phyloP scores from a whole-genome alignment of 2,888 invertebrate species.

The Drosophila colorata region DNA sequence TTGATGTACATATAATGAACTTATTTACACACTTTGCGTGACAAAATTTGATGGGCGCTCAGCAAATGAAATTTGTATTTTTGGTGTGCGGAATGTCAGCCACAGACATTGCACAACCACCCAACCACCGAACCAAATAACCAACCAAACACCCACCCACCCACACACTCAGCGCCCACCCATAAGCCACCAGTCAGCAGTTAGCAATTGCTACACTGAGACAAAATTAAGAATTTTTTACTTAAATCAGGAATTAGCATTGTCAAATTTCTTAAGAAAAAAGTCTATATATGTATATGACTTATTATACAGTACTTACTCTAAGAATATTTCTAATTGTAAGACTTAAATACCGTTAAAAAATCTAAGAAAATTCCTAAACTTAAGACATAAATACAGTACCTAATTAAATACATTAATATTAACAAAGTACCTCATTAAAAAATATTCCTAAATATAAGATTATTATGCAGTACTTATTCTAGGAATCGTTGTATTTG shows the following conservation, averaged over 20 bases:
- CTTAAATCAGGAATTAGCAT: too few relatives aligned
- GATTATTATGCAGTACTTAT: too few relatives aligned
- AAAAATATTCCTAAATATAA: too few relatives aligned
- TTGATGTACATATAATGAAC: constrained; percentile 60
- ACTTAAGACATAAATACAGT: too few relatives aligned
- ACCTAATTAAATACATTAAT: too few relatives aligned
- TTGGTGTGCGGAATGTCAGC: constrained; percentile 85
- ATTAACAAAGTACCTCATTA: too few relatives aligned
- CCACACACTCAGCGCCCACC: constrained; percentile 17
- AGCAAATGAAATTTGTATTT: constrained; percentile 84
- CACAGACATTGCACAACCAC: constrained; percentile 81
- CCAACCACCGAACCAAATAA: constrained; percentile 17
- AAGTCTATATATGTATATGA: too few relatives aligned
- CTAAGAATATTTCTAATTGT: too few relatives aligned
- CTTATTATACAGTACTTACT: too few relatives aligned
- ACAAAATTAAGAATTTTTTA: not conserved
- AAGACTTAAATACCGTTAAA: too few relatives aligned
- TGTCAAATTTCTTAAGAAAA: too few relatives aligned
- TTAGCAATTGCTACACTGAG: not conserved
- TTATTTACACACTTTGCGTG: constrained; percentile 78
- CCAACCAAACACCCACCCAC: constrained; percentile 5
- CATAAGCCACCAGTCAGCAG: constrained; percentile 26
- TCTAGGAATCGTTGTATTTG: too few relatives aligned
- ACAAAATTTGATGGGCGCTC: constrained; percentile 63
- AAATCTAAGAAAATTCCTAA: not conserved